These are phyloP conservation scores for Gonocerus acuteangulatus DNA, from an alignment of 2,888 invertebrate species.

Conservation along the genomic window DNA sequence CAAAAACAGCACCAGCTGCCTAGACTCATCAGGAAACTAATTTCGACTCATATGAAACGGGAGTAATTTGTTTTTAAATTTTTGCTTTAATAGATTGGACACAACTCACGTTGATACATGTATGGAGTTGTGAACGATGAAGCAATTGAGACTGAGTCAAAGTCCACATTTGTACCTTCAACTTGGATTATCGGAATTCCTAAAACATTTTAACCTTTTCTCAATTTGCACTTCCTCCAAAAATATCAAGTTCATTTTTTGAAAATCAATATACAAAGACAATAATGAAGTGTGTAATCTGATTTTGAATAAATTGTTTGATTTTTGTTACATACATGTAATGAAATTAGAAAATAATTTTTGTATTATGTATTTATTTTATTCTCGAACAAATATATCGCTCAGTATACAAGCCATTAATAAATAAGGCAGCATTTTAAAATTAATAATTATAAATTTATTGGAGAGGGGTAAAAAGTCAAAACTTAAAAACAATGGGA, in stretches of 20 bases:
- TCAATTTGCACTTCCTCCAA: background rate
- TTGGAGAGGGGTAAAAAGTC: too few relatives aligned
- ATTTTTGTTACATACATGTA: too few relatives aligned
- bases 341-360: too few relatives aligned
- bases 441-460: too few relatives aligned
- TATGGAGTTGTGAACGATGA: slow-evolving; percentile 59
- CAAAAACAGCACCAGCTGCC: background rate
- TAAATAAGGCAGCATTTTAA: too few relatives aligned
- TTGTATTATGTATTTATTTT: too few relatives aligned
- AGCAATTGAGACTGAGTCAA: slow-evolving; percentile 62
- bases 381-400: too few relatives aligned
- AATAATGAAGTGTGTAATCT: background rate
- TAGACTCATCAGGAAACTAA: background rate
- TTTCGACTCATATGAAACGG: background rate
- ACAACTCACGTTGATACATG: slow-evolving; percentile 63
- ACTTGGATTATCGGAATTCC: slow-evolving; percentile 51
- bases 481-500: too few relatives aligned
- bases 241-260: background rate
- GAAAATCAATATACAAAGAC: background rate
- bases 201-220: slow-evolving; percentile 38
- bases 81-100: slow-evolving; percentile 29
- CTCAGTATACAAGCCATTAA: too few relatives aligned
- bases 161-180: slow-evolving; percentile 54
- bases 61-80: background rate
- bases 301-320: too few relatives aligned